Evolutionary conservation across 2,113 vertebrate species (phyloP), one percentile per base, ranked within the genome.

Genomic region (Cinclus mexicanus): DNA sequence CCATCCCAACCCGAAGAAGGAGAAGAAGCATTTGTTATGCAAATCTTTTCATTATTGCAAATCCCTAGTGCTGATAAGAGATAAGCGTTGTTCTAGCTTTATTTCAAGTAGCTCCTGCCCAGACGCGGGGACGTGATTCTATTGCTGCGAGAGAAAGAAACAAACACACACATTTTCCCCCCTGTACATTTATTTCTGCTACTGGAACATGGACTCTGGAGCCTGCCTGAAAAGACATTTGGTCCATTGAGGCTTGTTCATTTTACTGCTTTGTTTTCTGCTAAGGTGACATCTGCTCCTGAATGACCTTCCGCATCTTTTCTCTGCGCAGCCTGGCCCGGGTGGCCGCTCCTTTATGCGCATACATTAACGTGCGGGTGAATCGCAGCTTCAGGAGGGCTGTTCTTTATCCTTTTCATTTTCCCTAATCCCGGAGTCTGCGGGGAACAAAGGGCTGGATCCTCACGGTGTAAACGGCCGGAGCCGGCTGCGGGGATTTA

Each of bases 241-340:
- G 92, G 97, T 93, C 97, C 96, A 95, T 88, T 90, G 95, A 97
- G 96, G 94, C 91, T 95, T 95, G 95, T 96, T 97, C 95, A 96
- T 97, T 97, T 96, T 93, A 72, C 93, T 76, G 94, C 91, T 96
- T 95, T 97, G 97, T 97, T 97, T 96, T 97, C 95, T 88, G 90
- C 94, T 95, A 95, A 96, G 95, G 95, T 97, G 97, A 97, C 97
- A 97, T 97, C 96, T 97, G 97, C 97, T 97, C 96, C 95, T 94
- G 83, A 95, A 95, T 97, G 97, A 97, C 97, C 97, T 97, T 95
- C 86, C 86, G 95, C 94, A 95, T 94, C 97, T 94, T 96, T 97
- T 95, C 95, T 96, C 90, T 42, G 59, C 0, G 63, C 94, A 81
- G 94, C 87, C 93, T 95, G 96, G 92, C 95, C 93, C 91, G 86